Percentiles rank a stretch among this genome's conserved stretches.
These are phyloP conservation scores for Amphilophus citrinellus DNA, from an alignment of 2,113 vertebrate genomes.

Conservation along the genomic window DNA sequence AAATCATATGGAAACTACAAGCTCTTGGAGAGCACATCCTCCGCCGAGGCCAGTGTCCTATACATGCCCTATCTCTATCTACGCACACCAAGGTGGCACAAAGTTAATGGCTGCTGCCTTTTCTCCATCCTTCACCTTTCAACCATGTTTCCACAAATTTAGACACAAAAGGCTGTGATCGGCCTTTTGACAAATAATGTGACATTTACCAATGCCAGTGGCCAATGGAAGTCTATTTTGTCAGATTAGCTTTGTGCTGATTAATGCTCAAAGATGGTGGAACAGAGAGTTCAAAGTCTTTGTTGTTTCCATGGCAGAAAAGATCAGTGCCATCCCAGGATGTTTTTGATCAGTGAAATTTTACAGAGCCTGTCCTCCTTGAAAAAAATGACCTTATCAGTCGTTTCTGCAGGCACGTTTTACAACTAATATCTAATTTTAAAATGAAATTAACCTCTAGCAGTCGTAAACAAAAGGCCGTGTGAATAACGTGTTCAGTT, in stretches of 20 bases:
- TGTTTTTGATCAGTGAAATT: not conserved
- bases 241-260: not conserved
- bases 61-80: not conserved
- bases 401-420: no score
- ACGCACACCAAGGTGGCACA: not conserved
- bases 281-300: not conserved
- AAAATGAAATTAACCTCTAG: no score
- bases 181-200: not conserved
- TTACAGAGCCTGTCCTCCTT: no score
- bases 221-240: no score
- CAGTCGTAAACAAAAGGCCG: no score
- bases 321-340: rapidly evolving
- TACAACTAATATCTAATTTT: no score
- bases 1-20: not conserved
- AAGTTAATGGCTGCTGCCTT: not conserved
- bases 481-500: no score
- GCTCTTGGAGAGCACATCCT: no score
- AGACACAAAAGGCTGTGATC: not conserved
- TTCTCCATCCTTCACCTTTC: not conserved
- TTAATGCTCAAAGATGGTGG: not conserved
- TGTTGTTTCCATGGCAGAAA: not conserved
- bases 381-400: no score
- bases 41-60: not conserved
- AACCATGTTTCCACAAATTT: not conserved
- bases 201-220: not conserved